Evolutionary conservation across 1,140 invertebrate genomes (phyloP).

Genomic region (Drosophila paulistorum): DNA sequence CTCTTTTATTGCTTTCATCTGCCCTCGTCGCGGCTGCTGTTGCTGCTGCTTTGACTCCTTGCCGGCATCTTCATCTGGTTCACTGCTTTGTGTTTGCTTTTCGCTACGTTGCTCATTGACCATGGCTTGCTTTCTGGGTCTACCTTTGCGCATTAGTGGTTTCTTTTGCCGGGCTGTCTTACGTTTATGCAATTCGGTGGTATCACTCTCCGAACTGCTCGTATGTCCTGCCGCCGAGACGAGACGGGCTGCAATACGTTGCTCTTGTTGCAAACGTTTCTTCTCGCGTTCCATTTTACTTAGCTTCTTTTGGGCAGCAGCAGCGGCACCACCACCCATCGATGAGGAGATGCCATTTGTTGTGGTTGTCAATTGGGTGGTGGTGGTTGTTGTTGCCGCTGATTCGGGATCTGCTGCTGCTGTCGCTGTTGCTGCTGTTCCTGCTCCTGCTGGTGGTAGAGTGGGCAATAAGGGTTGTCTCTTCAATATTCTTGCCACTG

Average conservation of each 20-base stretch:
- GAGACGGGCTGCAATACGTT: conserved; percentile 71
- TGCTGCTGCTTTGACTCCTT: conserved; percentile 20
- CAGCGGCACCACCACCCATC: conserved; percentile 12
- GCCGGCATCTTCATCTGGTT: conserved; percentile 9
- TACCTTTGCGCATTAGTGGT: conserved; percentile 59
- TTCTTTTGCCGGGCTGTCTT: conserved; percentile 76
- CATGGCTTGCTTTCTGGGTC: conserved; percentile 25
- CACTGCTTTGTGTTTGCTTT: conserved; percentile 31
- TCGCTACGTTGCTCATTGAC: conserved; percentile 5
- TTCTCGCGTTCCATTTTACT: conserved; percentile 76
- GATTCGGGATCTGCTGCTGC: conserved; percentile 48
- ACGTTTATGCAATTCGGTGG: conserved; percentile 68
- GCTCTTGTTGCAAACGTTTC: conserved; percentile 71
- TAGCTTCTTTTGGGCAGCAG: conserved; percentile 67
- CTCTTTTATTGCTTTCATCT: neutral
- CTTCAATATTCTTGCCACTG: conserved; percentile 65
- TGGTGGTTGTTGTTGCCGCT: conserved; percentile 41
- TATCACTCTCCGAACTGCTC: conserved; percentile 78
- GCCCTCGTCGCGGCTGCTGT: neutral
- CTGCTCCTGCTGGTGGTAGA: neutral
- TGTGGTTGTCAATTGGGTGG: conserved; percentile 55
- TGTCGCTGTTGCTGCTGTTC: neutral
- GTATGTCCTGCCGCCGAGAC: conserved; percentile 52
- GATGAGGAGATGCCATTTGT: conserved; percentile 55
- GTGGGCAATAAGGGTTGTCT: conserved; percentile 35